These are phyloP conservation scores for Drosophila nigritarsus DNA, from an alignment of 2,888 invertebrate species.

Conservation along the genomic window DNA sequence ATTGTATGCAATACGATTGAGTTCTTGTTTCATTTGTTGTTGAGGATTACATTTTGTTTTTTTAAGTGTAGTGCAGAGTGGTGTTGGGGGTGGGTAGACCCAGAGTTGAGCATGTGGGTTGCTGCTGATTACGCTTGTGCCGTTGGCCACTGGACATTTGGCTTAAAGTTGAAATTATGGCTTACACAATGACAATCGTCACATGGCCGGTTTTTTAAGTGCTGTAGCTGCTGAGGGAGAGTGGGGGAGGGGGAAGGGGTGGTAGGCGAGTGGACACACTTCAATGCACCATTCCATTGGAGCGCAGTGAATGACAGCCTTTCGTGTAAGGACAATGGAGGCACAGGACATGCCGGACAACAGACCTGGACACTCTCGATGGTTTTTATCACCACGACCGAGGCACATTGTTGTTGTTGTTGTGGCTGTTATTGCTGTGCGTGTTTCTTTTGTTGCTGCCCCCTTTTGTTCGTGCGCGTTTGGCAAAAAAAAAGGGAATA, in stretches of 20 bases:
- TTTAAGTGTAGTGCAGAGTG: background rate
- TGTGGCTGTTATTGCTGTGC: background rate
- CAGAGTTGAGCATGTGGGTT: background rate
- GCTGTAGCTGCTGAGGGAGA: background rate
- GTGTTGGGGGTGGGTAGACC: background rate
- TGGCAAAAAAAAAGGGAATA: constrained; percentile 12
- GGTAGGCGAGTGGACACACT: constrained; percentile 37
- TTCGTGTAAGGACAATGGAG: constrained; percentile 62
- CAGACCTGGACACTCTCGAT: constrained; percentile 22
- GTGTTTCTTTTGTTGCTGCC: constrained; percentile 32
- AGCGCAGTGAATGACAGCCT: constrained; percentile 41
- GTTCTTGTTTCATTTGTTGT: constrained; percentile 9
- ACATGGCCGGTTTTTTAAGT: constrained; percentile 56
- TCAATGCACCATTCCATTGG: constrained; percentile 61
- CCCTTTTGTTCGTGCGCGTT: constrained; percentile 50
- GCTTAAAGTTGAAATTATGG: constrained; percentile 76
- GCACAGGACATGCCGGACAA: constrained; percentile 27
- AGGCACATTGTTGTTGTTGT: constrained; percentile 16
- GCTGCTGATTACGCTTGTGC: constrained; percentile 49
- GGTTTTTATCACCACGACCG: constrained; percentile 44
- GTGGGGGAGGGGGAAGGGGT: background rate
- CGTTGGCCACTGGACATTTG: constrained; percentile 34
- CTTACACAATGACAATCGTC: constrained; percentile 71
- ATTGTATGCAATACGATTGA: constrained; percentile 32
- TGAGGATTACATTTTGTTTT: background rate